phyloP scores from a whole-genome alignment of 2,113 vertebrate species.

The Rattus norvegicus region DNA sequence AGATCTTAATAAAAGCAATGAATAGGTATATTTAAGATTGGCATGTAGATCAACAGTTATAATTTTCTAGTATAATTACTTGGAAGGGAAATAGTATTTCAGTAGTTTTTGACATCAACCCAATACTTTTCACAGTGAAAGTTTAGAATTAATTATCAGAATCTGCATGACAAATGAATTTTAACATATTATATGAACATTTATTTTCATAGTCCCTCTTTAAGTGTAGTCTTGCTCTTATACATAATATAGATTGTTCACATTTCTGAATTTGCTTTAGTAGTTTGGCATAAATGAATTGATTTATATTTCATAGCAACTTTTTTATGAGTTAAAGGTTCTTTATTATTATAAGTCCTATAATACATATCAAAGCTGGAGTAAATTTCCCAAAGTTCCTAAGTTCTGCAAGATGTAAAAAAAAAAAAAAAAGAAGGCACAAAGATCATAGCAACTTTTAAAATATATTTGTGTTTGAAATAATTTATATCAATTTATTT shows the following conservation, averaged over 20 bases:
- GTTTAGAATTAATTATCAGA: neutral
- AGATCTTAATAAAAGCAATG: neutral
- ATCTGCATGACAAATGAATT: conserved; percentile 35
- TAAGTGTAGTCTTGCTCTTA: neutral
- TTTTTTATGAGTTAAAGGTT: neutral
- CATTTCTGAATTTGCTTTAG: conserved; percentile 45
- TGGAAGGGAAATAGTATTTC: neutral
- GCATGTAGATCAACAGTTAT: neutral
- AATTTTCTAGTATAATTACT: neutral
- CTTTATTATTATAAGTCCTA: too few relatives aligned
- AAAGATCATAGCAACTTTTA: neutral
- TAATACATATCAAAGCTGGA: too few relatives aligned
- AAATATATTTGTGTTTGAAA: conserved; percentile 25
- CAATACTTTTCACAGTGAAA: neutral
- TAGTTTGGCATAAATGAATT: conserved; percentile 24
- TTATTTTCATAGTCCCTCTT: neutral
- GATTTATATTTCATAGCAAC: neutral
- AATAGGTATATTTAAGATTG: neutral
- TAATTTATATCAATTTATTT: conserved; percentile 33
- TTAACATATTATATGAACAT: neutral
- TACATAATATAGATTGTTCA: conserved; percentile 16
- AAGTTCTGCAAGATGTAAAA: too few relatives aligned
- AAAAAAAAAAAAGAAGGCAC: too few relatives aligned
- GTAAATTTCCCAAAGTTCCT: too few relatives aligned
- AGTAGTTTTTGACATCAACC: neutral